Evolutionary conservation across 2,888 invertebrate species (phyloP).

Genomic region (Lasius platythorax): DNA sequence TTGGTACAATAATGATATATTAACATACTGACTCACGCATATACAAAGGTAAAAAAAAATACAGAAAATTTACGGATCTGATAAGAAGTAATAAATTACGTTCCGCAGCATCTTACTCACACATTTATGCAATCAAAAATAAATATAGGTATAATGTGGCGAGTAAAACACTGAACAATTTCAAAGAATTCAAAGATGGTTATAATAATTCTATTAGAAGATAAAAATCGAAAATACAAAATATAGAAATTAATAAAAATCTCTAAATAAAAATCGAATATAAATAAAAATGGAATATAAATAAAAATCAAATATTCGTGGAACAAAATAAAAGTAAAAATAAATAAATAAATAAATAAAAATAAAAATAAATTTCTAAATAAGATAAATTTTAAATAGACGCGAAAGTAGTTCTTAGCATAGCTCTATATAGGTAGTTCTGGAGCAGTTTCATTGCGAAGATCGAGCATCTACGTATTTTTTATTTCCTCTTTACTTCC

Average conservation of each 20-base stretch:
- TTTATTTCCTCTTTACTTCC: too few species aligned
- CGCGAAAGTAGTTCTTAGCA: too few species aligned
- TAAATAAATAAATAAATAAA: too few species aligned
- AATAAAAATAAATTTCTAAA: too few species aligned
- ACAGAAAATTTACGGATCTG: not conserved
- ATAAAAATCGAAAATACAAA: too few species aligned
- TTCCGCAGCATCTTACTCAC: not conserved
- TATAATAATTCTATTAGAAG: not conserved
- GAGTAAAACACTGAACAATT: slow-evolving; percentile 3
- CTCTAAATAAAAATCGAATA: not conserved
- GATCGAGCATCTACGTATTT: too few species aligned
- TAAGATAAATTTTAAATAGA: too few species aligned
- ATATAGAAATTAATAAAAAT: not conserved
- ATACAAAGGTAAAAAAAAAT: not conserved
- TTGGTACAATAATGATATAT: not conserved
- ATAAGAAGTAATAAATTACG: not conserved
- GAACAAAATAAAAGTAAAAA: too few species aligned
- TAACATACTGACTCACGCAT: not conserved
- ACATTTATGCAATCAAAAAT: slow-evolving; percentile 17
- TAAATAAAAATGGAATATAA: slow-evolving; percentile 3
- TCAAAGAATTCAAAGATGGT: not conserved
- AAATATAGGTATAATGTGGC: not conserved
- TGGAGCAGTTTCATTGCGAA: too few species aligned
- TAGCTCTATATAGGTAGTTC: too few species aligned
- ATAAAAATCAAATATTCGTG: too few species aligned